These are phyloP conservation scores for Donacobius atricapilla DNA, from an alignment of 2,113 vertebrate species.

Conservation along the genomic window DNA sequence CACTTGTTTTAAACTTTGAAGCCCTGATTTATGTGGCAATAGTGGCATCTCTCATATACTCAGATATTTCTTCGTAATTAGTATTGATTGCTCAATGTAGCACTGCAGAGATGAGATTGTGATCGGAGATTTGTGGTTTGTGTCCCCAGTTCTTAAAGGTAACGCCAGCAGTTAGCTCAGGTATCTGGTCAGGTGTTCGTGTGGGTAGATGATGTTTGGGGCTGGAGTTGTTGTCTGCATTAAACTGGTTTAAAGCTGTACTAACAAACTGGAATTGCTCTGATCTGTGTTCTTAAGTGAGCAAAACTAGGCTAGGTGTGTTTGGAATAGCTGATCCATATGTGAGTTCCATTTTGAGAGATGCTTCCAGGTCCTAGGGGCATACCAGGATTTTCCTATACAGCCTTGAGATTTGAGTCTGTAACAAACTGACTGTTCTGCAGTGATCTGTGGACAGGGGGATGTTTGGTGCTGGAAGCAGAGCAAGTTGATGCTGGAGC, in stretches of 20 bases:
- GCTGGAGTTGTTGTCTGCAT: not conserved
- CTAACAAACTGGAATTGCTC: not conserved
- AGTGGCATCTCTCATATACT: not conserved
- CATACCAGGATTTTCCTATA: not conserved
- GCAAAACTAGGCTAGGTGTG: not conserved
- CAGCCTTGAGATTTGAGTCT: not conserved
- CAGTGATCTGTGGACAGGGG: not conserved
- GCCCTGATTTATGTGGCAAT: constrained; percentile 5
- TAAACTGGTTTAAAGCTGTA: not conserved
- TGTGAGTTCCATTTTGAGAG: not conserved
- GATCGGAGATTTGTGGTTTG: not conserved
- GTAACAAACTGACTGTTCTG: not conserved
- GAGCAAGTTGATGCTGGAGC: not conserved
- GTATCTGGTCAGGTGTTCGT: not conserved
- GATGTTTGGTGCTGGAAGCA: not conserved
- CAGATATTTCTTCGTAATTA: constrained; percentile 4
- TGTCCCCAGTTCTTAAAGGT: not conserved
- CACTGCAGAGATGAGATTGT: not conserved
- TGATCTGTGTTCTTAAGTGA: not conserved
- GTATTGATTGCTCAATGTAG: constrained; percentile 6
- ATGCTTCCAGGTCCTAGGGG: not conserved
- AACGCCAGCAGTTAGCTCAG: not conserved
- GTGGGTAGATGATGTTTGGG: not conserved
- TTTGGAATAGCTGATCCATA: not conserved
- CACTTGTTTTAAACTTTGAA: constrained; percentile 36